Evolutionary conservation across 2,888 invertebrate genomes (phyloP), one percentile per base, ranked within the genome.

Genomic region (Lasioglossum malachurum): DNA sequence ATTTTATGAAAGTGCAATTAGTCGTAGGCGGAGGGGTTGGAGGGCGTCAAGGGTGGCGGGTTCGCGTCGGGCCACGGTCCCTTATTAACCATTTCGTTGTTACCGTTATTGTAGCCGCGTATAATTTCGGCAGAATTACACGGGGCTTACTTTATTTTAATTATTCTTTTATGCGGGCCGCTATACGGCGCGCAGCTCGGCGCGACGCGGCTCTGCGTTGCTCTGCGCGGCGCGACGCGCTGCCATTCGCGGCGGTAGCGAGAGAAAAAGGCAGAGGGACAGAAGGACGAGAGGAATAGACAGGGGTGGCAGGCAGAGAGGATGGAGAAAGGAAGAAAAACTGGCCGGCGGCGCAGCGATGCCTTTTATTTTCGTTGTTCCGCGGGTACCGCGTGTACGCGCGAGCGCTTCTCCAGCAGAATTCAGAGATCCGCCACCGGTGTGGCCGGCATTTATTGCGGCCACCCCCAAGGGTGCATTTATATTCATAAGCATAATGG

Each of bases 401-500:
- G 82, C 72, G 78, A 27, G 44, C 72, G 72, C 72, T 72, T 71
- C 76, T 84, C 73, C 75, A 90, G 87, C 85, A 87, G 88, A 87
- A 91, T 91, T 91, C 91, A 89, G 91, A 90, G 90, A 91, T 91
- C 91, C 88, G 85, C 78, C 80, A 78, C 85, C 80, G 80, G 85
- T 86, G 84, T 79, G 84, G 87, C 86, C 87, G 88, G 92, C 92
- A 93, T 94, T 94, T 94, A 94, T 94, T 93, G 93, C 91, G 88
- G 88, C 91, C 90, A 87, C 88, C 91, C 83, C 92, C 92, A 82
- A 91, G 92, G 92, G 92, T 92, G 90, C 93, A 93, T 94, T 94
- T 94, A 94, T 94, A 94, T 94, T 94, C 94, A 94, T 94, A 94
- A 94, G 93, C 94, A 93, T 94, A 94, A 94, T 94, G 93, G 92